Evolutionary conservation across 2,888 invertebrate species (phyloP), one percentile per base, ranked within the genome.

Genomic region (Notodonta dromedarius): DNA sequence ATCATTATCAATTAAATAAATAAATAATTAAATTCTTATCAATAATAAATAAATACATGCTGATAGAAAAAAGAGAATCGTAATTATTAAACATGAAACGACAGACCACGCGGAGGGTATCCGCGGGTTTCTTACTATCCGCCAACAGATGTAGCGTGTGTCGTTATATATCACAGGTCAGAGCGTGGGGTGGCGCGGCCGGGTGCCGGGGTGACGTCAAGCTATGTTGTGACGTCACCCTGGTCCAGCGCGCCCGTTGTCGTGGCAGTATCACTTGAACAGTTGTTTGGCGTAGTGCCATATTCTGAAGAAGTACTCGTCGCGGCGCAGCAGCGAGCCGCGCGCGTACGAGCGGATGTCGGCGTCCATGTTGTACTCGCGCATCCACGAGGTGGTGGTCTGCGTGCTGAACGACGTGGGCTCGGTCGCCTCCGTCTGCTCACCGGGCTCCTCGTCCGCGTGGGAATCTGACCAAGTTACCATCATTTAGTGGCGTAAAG

Each of bases 221-320:
- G 7, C n/a, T 2, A 11, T 3, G 24, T 24, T 24, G 24, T 24
- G n/a, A 13, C 46, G 46, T 42, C 42, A 42, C 8, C 42, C 11
- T 42, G 6, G 11, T 46, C n/a, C n/a, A 13, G 44, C 44, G 46
- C 46, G n/a, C 57, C 58, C 42, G 59, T 32, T 83, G 70, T 56
- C 76, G 69, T 68, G 63, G 91, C 83, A 50, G 50, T 95, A 95
- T 95, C 95, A 97, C 91, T 97, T 96, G 90, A 97, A 97, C 66
- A 97, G 94, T 87, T 97, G 96, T 79, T 96, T 96, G 75, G 97
- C 97, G 82, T 97, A 96, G 88, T 96, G 96, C 97, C 97, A 98
- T 91, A 98, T 97, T 76, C 97, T 95, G 96, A 98, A 98, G 96
- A 98, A 98, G 94, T 98, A 98, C 92, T 98, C 98, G 87, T 98